A percentile compares a stretch with the other conserved stretches of the same genome.
phyloP scores from a whole-genome alignment of 2,888 invertebrate species.

The Gerosis bhagava region DNA sequence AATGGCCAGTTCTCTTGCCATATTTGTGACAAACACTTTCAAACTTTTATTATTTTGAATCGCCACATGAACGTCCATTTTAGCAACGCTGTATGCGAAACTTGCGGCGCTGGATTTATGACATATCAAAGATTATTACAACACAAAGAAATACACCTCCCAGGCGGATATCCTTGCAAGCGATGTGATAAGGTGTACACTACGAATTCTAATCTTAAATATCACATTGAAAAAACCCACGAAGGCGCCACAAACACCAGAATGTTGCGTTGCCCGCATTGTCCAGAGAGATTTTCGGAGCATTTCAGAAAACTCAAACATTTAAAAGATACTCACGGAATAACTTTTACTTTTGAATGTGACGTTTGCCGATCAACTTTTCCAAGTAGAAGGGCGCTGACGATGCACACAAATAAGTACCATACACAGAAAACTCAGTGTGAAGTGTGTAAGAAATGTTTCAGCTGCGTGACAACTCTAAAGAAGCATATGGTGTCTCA shows the following conservation, averaged over 20 bases:
- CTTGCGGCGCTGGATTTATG: conserved; percentile 63
- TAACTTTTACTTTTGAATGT: conserved; percentile 60
- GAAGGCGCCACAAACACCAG: conserved; percentile 54
- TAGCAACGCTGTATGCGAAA: conserved; percentile 62
- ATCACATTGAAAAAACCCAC: conserved; percentile 57
- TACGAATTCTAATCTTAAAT: conserved; percentile 62
- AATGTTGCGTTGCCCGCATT: conserved; percentile 57
- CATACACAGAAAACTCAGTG: conserved; percentile 70
- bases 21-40: conserved; percentile 55
- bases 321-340: conserved; percentile 57
- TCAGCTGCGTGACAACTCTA: conserved; percentile 59
- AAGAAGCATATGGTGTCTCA: conserved; percentile 60
- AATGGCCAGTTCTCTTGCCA: conserved; percentile 58
- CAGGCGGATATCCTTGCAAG: conserved; percentile 62
- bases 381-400: conserved; percentile 51
- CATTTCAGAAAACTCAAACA: conserved; percentile 65
- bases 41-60: conserved; percentile 62
- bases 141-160: conserved; percentile 60
- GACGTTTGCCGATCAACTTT: conserved; percentile 57
- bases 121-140: conserved; percentile 58
- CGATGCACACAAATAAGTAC: conserved; percentile 60
- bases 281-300: conserved; percentile 58
- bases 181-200: conserved; percentile 72
- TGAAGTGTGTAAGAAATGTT: conserved; percentile 70
- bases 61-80: conserved; percentile 70